Evolutionary conservation across 2,888 invertebrate species (phyloP).

Genomic region (Lamellibrachia columna): DNA sequence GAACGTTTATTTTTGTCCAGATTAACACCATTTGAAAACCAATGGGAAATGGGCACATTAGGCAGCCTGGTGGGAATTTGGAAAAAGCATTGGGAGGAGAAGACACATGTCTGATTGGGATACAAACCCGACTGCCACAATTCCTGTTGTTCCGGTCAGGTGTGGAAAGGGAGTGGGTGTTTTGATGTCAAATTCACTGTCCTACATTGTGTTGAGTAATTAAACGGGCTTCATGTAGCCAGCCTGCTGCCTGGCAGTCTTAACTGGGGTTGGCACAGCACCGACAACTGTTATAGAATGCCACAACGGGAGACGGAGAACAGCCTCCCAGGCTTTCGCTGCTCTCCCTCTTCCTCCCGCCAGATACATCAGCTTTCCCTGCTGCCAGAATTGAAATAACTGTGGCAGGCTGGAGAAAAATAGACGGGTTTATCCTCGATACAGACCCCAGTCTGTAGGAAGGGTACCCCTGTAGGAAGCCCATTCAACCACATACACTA

Average conservation of each 20-base stretch:
- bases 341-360: not conserved
- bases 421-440: not conserved
- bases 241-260: not conserved
- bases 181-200: constrained; percentile 9
- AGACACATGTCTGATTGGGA: not conserved
- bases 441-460: not conserved
- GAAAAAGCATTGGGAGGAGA: not conserved
- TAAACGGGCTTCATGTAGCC: not conserved
- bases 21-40: not conserved
- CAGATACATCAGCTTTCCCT: not conserved
- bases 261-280: not conserved
- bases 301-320: not conserved
- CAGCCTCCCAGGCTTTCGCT: not conserved
- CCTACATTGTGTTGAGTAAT: not conserved
- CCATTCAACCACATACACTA: not conserved
- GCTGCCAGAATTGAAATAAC: not conserved
- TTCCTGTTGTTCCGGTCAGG: not conserved
- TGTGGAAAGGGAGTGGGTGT: not conserved
- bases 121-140: not conserved
- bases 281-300: not conserved
- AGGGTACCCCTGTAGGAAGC: not conserved
- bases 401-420: not conserved
- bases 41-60: not conserved
- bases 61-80: not conserved
- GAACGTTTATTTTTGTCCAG: not conserved